phyloP scores from a whole-genome alignment of 2,888 invertebrate genomes.

The Mimachlamys varia region DNA sequence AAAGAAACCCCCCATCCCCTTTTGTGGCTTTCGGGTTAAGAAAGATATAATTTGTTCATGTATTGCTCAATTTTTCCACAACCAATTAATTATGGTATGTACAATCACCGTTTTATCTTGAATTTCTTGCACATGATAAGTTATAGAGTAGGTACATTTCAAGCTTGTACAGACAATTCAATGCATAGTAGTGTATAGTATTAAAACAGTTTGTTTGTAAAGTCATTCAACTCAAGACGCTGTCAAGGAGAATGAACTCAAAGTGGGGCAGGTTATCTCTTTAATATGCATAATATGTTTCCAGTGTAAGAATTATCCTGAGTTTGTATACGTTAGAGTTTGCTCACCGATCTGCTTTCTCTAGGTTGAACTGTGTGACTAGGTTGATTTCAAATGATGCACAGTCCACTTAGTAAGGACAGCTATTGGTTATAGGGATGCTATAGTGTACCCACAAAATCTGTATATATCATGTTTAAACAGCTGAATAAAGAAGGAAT shows the following conservation, averaged over 20 bases:
- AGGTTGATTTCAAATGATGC: neutral
- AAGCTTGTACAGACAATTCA: too few species aligned
- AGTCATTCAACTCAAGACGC: too few species aligned
- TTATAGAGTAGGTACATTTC: too few species aligned
- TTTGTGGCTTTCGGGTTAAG: too few species aligned
- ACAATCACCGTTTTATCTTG: neutral
- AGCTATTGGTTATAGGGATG: neutral
- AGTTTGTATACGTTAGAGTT: neutral
- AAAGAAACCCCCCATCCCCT: neutral
- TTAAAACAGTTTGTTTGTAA: neutral
- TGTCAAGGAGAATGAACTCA: neutral
- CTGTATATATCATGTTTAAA: constrained; percentile 26
- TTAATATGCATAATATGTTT: constrained; percentile 21
- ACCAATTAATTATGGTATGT: neutral
- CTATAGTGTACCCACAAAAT: neutral
- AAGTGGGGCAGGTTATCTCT: neutral
- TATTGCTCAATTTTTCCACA: neutral
- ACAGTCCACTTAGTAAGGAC: neutral
- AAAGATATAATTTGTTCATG: neutral
- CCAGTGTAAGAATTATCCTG: neutral
- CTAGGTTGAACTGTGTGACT: too few species aligned
- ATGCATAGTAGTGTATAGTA: too few species aligned
- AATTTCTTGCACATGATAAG: neutral
- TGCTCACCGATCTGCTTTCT: too few species aligned
- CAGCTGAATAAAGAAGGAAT: constrained; percentile 5